phyloP scores from a whole-genome alignment of 2,797 vertebrate genomes.

The Perdix hodgsoniae region DNA sequence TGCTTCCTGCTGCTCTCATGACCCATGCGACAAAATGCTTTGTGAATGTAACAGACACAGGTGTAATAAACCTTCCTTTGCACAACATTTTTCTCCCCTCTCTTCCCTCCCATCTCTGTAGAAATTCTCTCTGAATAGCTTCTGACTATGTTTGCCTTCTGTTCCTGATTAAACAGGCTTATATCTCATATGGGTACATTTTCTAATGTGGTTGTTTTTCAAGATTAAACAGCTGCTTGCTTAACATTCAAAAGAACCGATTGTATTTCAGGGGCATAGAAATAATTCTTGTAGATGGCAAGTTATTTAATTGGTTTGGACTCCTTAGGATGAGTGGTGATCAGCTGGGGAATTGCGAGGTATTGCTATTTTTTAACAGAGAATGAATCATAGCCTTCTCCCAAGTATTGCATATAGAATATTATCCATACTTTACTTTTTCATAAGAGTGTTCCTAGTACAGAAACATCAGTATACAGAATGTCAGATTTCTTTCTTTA shows the following conservation, averaged over 20 bases:
- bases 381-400: background rate
- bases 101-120: background rate
- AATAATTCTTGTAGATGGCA: conserved; percentile 21
- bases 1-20: background rate
- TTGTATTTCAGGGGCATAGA: conserved; percentile 1
- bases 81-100: background rate
- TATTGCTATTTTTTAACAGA: background rate
- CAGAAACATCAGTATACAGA: background rate
- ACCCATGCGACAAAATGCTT: background rate
- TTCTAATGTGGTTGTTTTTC: background rate
- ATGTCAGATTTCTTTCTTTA: background rate
- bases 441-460: background rate
- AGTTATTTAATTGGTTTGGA: conserved; percentile 34
- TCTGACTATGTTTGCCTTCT: background rate
- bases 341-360: background rate
- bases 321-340: background rate
- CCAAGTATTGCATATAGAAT: background rate
- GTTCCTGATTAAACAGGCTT: conserved; percentile 20
- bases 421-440: background rate
- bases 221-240: conserved; percentile 21
- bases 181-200: background rate
- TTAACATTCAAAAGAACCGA: background rate
- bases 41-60: background rate
- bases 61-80: background rate
- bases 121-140: background rate